A percentile compares a stretch with the other conserved stretches of the same genome.
Conservation (phyloP, 2,797 vertebrate genomes). For the Gallirallus australis region DNA sequence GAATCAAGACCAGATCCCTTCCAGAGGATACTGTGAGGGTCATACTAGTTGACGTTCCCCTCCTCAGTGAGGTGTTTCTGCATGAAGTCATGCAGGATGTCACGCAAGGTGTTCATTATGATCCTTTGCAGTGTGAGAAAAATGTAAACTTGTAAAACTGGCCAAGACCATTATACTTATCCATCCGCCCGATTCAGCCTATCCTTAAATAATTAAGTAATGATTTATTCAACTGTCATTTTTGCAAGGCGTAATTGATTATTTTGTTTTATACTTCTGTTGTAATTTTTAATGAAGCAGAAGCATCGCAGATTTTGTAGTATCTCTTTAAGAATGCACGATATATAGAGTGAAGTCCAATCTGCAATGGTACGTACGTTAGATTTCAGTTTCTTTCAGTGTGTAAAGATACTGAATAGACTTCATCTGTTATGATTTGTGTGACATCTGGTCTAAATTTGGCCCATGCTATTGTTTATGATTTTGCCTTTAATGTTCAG, state of each 20-base stretch:
- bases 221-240: background rate
- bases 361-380: background rate
- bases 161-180: background rate
- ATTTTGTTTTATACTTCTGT: background rate
- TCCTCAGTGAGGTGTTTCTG: background rate
- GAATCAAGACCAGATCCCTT: background rate
- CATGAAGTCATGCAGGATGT: background rate
- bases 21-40: background rate
- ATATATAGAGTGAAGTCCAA: background rate
- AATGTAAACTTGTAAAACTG: background rate
- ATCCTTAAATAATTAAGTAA: background rate
- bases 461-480: background rate
- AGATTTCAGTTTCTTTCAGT: background rate
- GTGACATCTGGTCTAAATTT: background rate
- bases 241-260: background rate
- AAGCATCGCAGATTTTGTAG: background rate
- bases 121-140: background rate
- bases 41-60: fast-evolving
- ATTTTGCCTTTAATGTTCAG: background rate
- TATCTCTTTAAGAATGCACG: background rate
- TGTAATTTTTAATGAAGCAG: background rate
- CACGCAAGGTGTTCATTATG: background rate
- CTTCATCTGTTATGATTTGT: background rate
- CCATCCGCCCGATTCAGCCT: background rate
- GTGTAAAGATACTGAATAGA: background rate